Evolutionary conservation across 2,113 vertebrate genomes (phyloP), one percentile per base, ranked within the genome.

Genomic region (Platichthys stellatus): DNA sequence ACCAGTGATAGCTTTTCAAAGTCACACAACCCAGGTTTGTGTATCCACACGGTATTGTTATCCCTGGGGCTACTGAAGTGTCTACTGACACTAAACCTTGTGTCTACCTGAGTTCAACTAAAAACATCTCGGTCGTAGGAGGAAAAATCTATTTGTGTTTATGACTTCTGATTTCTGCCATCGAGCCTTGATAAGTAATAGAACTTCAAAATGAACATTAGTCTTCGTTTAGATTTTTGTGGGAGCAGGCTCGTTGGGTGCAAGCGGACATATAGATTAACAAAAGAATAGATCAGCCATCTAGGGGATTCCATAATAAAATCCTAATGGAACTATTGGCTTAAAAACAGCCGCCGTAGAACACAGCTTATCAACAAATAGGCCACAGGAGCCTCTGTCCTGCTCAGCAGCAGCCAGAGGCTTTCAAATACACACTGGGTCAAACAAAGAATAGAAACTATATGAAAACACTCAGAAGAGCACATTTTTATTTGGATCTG

Each of bases 251-350:
- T 28, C 43, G 63, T 5, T 23, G 40, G 53, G 13, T 6, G 51
- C 51, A 18, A 38, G 11, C 3, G 0, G 17, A 51, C 43, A 71
- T 17, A 8, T 24, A 38, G 9, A 5, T 10, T 38, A 38, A 9
- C 9, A 20, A 12, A 64, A 62, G 59, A 79, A 76, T 40, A 74
- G 78, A 47, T 83, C 62, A 71, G 45, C 81, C 60, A 31, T 66
- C 63, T 82, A 66, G 88, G 43, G 76, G 83, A 90, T 90, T 86
- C 63, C 23, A 77, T 66, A 47, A 71, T 43, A 62, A 90, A 86
- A 90, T 82, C 89, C 90, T 86, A 85, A 86, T 88, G 74, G 76
- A 49, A 66, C 58, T 49, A 43, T 78, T 85, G 86, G 86, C 83
- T 80, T 61, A 28, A 63, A 78, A 79, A 54, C 80, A 73, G 58